Evolutionary conservation across 2,797 vertebrate species (phyloP).

Genomic region (Xiphorhynchus erythropygius): DNA sequence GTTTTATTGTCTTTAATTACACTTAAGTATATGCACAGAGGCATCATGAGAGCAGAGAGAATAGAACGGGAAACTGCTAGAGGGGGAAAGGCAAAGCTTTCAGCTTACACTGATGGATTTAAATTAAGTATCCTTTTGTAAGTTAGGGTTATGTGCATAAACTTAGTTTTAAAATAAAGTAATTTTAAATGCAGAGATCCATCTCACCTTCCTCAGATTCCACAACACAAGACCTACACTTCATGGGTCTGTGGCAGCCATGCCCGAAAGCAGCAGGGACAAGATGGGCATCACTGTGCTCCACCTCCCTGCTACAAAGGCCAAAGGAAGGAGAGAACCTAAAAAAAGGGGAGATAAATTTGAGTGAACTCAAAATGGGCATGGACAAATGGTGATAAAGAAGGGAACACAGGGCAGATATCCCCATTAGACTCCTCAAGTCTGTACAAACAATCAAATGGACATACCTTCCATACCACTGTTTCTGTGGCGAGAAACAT

Average conservation of each 20-base stretch:
- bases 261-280: too few species aligned
- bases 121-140: background rate
- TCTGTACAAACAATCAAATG: background rate
- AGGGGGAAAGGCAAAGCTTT: background rate
- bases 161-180: background rate
- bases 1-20: background rate
- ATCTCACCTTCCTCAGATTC: background rate
- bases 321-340: background rate
- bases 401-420: background rate
- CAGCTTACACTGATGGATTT: background rate
- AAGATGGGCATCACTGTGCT: accelerated
- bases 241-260: accelerated
- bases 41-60: background rate
- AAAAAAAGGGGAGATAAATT: background rate
- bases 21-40: background rate
- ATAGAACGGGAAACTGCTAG: background rate
- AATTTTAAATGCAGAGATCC: background rate
- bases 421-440: background rate
- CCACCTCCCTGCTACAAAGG: background rate
- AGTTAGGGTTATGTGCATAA: background rate
- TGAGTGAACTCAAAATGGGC: background rate
- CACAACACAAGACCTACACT: background rate
- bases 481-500: accelerated
- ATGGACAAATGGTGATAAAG: background rate
- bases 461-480: background rate